A percentile compares a stretch with the other conserved stretches of the same genome.
These are phyloP conservation scores for Actinopyga echinites DNA, from an alignment of 53 echinoderm and acorn worm species.

Conservation along the genomic window DNA sequence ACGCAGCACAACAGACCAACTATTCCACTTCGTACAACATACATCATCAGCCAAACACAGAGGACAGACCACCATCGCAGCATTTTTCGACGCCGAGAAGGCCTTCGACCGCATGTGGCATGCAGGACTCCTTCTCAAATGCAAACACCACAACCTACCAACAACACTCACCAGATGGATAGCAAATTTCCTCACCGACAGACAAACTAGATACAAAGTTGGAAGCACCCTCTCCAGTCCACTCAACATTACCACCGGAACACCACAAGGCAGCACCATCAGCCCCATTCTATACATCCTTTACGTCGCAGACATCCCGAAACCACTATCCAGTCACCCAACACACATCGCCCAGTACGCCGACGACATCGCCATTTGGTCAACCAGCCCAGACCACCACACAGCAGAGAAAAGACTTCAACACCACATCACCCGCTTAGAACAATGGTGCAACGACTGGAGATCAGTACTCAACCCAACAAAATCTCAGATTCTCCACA, in stretches of 20 bases:
- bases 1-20: too few relatives aligned
- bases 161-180: slow-evolving; percentile 1
- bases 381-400: too few relatives aligned
- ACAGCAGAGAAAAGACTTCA: neutral
- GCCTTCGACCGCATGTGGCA: slow-evolving; percentile 7
- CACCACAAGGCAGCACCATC: neutral
- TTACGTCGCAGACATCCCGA: neutral
- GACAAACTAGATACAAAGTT: neutral
- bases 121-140: neutral
- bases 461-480: too few relatives aligned
- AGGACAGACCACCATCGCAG: neutral
- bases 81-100: neutral
- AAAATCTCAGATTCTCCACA: neutral
- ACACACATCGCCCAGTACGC: too few relatives aligned
- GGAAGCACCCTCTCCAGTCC: neutral
- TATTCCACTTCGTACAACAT: too few relatives aligned
- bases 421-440: neutral
- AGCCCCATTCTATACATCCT: neutral
- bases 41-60: neutral
- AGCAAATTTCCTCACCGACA: neutral
- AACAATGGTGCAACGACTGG: neutral
- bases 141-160: neutral
- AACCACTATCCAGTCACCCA: too few relatives aligned
- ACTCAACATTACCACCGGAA: neutral
- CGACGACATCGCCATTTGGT: neutral